These are phyloP conservation scores for Drosophila teissieri DNA, from an alignment of 1,140 invertebrate species.

Conservation along the genomic window DNA sequence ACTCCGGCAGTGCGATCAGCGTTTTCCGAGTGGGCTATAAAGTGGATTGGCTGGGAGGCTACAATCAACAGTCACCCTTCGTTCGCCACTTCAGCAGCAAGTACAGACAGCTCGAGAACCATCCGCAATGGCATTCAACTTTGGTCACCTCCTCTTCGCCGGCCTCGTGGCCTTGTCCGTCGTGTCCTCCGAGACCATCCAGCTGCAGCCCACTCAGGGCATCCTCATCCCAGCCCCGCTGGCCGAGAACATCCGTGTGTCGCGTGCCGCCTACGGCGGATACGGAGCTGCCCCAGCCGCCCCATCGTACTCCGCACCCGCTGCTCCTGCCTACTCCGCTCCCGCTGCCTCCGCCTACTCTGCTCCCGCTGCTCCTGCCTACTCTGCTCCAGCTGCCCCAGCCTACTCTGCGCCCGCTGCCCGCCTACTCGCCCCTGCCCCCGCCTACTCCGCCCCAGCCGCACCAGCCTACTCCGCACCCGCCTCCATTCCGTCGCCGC, in stretches of 20 bases:
- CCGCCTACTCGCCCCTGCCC: slow-evolving; percentile 30
- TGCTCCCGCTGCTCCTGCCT: slow-evolving; percentile 36
- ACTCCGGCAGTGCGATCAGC: slow-evolving; percentile 37
- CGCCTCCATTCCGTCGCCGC: slow-evolving; percentile 60
- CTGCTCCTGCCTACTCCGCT: slow-evolving; percentile 15
- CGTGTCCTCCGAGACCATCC: slow-evolving; percentile 64
- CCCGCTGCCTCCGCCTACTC: slow-evolving; percentile 28
- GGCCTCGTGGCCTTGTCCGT: slow-evolving; percentile 32
- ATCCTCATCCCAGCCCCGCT: slow-evolving; percentile 72
- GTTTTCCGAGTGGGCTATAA: slow-evolving; percentile 61
- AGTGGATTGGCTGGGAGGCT: slow-evolving; percentile 25
- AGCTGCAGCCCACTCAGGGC: slow-evolving; percentile 72
- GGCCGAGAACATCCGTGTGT: slow-evolving; percentile 71
- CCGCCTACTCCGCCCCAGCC: slow-evolving; percentile 53
- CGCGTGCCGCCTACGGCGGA: slow-evolving; percentile 65
- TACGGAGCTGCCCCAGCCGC: slow-evolving; percentile 44
- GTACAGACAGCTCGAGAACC: slow-evolving; percentile 17
- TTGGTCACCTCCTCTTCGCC: slow-evolving; percentile 54
- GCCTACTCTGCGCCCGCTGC: slow-evolving; percentile 26
- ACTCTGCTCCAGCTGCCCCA: slow-evolving; percentile 26
- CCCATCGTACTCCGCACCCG: slow-evolving; percentile 30
- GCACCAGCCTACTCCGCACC: slow-evolving; percentile 57
- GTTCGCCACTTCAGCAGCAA: slow-evolving; percentile 54
- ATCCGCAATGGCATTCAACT: slow-evolving; percentile 57
- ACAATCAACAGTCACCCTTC: slow-evolving; percentile 53